Conservation (phyloP, 2,113 vertebrate genomes). For the Cairina moschata region DNA sequence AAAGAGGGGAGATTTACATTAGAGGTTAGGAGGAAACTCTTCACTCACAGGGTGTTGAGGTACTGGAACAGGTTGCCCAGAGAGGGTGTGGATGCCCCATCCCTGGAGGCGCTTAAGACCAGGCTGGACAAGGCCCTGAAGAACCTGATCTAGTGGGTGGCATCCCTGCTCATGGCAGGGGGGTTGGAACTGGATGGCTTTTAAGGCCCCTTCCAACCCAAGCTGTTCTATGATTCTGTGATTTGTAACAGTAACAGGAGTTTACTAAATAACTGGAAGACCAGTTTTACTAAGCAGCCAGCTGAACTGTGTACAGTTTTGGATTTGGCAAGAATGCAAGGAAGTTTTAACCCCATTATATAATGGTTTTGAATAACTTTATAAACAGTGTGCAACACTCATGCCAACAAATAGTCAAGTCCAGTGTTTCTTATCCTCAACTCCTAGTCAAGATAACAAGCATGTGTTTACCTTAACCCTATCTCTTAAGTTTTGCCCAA, state of each 20-base stretch:
- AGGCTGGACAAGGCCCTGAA: no score
- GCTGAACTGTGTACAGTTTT: not conserved
- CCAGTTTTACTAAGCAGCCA: not conserved
- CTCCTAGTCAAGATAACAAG: not conserved
- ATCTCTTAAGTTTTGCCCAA: slow-evolving; percentile 96
- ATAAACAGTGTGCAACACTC: not conserved
- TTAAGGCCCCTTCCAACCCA: no score
- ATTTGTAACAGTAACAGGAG: not conserved
- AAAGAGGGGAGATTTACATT: no score
- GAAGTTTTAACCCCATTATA: not conserved
- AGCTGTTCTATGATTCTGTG: no score
- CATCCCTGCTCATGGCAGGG: no score
- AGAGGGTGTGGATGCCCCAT: no score
- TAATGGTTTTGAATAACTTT: not conserved
- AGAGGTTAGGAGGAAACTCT: no score
- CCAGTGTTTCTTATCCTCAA: not conserved
- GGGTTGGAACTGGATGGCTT: no score
- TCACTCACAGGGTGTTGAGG: no score
- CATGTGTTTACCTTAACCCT: slow-evolving; percentile 87
- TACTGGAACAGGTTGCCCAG: no score
- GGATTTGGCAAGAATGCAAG: not conserved
- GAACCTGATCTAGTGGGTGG: no score
- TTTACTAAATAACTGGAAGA: not conserved
- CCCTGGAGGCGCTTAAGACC: no score
- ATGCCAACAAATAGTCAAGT: not conserved